Percentiles rank a stretch among this genome's conserved stretches.
These are phyloP conservation scores for Drosophila borealis DNA, from an alignment of 2,888 invertebrate genomes.

Conservation along the genomic window DNA sequence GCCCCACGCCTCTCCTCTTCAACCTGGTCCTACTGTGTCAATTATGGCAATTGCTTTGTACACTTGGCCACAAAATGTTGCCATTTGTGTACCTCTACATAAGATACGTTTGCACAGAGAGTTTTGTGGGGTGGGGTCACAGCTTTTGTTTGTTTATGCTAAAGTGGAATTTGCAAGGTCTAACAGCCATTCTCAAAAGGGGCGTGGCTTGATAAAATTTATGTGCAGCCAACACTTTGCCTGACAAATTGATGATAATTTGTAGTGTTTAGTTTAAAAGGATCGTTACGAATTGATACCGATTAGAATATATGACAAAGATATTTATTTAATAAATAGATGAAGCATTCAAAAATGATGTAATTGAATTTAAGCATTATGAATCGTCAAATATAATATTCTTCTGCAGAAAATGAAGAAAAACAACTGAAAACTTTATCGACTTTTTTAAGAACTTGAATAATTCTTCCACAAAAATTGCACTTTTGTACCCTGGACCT, in stretches of 20 bases:
- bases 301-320: neutral
- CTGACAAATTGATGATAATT: constrained; percentile 58
- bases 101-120: constrained; percentile 53
- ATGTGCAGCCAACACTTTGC: constrained; percentile 53
- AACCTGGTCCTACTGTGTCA: constrained; percentile 54
- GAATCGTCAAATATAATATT: no score
- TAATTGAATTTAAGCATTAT: neutral
- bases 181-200: constrained; percentile 2
- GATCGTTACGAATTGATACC: neutral
- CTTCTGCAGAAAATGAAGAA: no score
- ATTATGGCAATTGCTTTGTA: constrained; percentile 73
- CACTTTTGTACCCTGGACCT: no score
- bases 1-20: neutral
- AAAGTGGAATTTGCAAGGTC: constrained; percentile 43
- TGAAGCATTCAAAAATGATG: neutral
- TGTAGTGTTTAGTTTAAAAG: constrained; percentile 17
- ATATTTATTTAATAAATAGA: neutral
- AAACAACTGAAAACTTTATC: no score
- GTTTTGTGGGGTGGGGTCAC: neutral
- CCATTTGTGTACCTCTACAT: constrained; percentile 58
- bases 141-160: constrained; percentile 50
- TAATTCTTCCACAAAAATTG: no score
- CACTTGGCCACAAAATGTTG: constrained; percentile 69
- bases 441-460: no score
- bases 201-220: constrained; percentile 40